These are phyloP conservation scores for Adelges cooleyi DNA, from an alignment of 1,140 invertebrate genomes.

Conservation along the genomic window DNA sequence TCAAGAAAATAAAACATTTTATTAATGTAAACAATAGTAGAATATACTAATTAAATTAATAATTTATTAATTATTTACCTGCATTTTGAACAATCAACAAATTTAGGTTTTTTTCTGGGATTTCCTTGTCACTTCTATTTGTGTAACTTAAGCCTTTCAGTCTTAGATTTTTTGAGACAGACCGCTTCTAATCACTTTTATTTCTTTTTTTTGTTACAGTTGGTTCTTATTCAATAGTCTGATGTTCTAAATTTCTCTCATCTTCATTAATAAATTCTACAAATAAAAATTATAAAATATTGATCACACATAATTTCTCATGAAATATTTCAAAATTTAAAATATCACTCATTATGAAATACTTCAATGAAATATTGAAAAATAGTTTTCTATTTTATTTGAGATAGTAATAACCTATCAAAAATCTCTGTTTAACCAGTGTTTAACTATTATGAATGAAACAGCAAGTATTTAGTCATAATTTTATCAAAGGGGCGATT, in stretches of 20 bases:
- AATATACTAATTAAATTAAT: neutral
- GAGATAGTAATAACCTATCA: too few species aligned
- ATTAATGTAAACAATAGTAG: neutral
- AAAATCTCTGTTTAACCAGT: too few species aligned
- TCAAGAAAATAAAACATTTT: neutral
- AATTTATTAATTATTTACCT: neutral
- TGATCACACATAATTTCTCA: neutral
- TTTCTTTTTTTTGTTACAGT: neutral
- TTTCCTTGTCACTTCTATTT: neutral
- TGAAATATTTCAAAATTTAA: neutral
- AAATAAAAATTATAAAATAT: neutral
- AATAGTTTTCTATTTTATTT: too few species aligned
- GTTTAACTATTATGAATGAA: too few species aligned
- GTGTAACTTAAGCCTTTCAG: neutral
- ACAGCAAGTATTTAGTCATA: too few species aligned
- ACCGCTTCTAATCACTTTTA: neutral
- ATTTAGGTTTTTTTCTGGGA: neutral
- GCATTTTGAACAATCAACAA: conserved; percentile 8
- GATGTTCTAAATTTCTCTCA: neutral
- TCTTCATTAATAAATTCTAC: neutral
- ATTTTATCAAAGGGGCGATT: too few species aligned
- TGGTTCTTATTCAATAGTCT: neutral
- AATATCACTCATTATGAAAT: neutral
- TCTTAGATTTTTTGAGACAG: neutral
- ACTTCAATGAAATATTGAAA: neutral